Conservation (phyloP, 2,888 invertebrate genomes). For the Drosophila dives region DNA sequence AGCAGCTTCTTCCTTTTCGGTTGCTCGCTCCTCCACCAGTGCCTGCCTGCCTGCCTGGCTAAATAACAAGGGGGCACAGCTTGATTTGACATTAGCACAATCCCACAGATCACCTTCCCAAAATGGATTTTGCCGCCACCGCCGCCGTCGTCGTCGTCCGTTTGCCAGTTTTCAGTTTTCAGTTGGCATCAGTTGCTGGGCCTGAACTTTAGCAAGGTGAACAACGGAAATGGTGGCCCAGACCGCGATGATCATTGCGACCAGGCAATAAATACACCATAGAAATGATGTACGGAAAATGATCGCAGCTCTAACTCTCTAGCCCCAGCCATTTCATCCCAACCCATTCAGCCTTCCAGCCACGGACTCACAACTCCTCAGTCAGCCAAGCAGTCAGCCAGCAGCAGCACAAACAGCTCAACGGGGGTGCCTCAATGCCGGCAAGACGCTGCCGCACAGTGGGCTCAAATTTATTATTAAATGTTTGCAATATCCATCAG, state of each 20-base stretch:
- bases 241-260: conserved; percentile 70
- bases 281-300: conserved; percentile 81
- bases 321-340: conserved; percentile 42
- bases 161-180: conserved; percentile 13
- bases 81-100: conserved; percentile 84
- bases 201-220: conserved; percentile 58
- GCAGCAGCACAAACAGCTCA: conserved; percentile 62
- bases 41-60: conserved; percentile 38
- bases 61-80: conserved; percentile 82
- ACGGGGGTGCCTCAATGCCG: conserved; percentile 72
- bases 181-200: conserved; percentile 37
- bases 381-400: conserved; percentile 55
- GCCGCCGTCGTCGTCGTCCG: conserved; percentile 31
- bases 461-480: conserved; percentile 36
- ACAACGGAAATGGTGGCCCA: conserved; percentile 73
- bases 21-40: conserved; percentile 33
- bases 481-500: conserved; percentile 4
- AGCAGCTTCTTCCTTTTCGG: conserved; percentile 38
- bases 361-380: conserved; percentile 46
- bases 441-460: conserved; percentile 64
- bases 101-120: conserved; percentile 82
- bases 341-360: conserved; percentile 14
- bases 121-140: conserved; percentile 79
- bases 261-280: conserved; percentile 78
- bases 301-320: conserved; percentile 67